These are phyloP conservation scores for Neosilurus hyrtlii DNA, from an alignment of 2,797 vertebrate species.

Conservation along the genomic window DNA sequence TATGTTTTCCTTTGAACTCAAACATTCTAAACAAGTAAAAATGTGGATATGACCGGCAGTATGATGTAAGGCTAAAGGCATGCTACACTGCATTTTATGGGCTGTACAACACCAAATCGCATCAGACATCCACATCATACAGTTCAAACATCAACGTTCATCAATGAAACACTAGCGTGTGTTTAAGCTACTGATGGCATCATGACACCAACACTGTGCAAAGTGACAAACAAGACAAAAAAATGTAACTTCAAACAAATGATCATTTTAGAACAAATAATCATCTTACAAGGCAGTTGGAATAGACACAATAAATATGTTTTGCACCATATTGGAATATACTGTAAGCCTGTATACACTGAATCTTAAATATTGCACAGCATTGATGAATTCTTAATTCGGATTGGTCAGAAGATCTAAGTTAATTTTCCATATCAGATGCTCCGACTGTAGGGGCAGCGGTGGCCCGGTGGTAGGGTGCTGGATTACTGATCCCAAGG, in stretches of 20 bases:
- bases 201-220: neutral
- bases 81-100: constrained; percentile 27
- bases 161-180: neutral
- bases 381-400: neutral
- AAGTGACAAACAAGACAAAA: neutral
- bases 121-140: constrained; percentile 21
- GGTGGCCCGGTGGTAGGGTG: no score
- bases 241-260: neutral
- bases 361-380: neutral
- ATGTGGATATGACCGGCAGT: constrained; percentile 10
- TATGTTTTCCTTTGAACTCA: constrained; percentile 15
- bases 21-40: constrained; percentile 8
- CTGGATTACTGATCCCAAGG: no score
- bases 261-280: constrained; percentile 7
- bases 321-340: neutral
- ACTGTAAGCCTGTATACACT: neutral
- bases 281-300: neutral
- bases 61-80: constrained; percentile 38
- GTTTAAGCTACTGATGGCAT: neutral
- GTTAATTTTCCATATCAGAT: neutral
- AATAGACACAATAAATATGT: neutral
- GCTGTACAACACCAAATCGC: neutral
- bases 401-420: neutral
- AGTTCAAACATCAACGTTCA: constrained; percentile 15
- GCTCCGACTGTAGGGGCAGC: no score